Conservation (phyloP, 1,140 invertebrate species). For the Aphelenchoides besseyi region DNA sequence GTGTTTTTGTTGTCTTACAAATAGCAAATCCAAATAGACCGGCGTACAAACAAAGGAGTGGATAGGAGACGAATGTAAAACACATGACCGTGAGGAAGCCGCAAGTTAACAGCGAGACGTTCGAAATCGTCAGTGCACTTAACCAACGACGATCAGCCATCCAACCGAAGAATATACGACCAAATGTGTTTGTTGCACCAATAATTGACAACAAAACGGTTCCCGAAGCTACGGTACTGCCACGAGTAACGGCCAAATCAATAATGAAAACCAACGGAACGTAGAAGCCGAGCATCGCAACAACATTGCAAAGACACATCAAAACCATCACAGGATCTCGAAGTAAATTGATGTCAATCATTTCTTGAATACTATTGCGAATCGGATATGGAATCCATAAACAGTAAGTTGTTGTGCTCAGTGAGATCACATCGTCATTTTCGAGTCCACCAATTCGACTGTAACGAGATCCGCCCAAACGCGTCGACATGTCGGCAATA, state of each 20-base stretch:
- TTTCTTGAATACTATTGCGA: slow-evolving; percentile 68
- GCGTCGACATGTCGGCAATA: slow-evolving; percentile 41
- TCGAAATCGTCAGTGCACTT: slow-evolving; percentile 76
- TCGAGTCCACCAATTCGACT: slow-evolving; percentile 44
- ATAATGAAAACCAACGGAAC: slow-evolving; percentile 84
- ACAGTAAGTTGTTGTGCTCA: slow-evolving; percentile 47
- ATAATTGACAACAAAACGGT: slow-evolving; percentile 79
- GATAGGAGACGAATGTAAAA: slow-evolving; percentile 78
- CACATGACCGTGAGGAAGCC: slow-evolving; percentile 79
- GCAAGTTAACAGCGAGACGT: slow-evolving; percentile 79
- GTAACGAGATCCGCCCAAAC: slow-evolving; percentile 47
- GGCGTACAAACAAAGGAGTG: slow-evolving; percentile 76
- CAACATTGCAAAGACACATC: slow-evolving; percentile 85
- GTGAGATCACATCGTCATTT: slow-evolving; percentile 22
- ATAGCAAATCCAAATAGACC: slow-evolving; percentile 90
- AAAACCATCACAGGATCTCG: slow-evolving; percentile 85
- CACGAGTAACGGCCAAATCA: slow-evolving; percentile 61
- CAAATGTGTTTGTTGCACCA: slow-evolving; percentile 83
- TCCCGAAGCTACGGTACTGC: slow-evolving; percentile 63
- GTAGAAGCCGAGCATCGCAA: slow-evolving; percentile 94
- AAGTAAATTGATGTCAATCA: slow-evolving; percentile 86
- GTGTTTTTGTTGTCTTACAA: slow-evolving; percentile 70
- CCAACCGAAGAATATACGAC: slow-evolving; percentile 67
- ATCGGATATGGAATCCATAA: slow-evolving; percentile 55
- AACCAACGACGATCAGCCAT: slow-evolving; percentile 69